A percentile compares a stretch with the other conserved stretches of the same genome.
Conservation (phyloP, 1,140 invertebrate species). For the Temnothorax curvispinosus region DNA sequence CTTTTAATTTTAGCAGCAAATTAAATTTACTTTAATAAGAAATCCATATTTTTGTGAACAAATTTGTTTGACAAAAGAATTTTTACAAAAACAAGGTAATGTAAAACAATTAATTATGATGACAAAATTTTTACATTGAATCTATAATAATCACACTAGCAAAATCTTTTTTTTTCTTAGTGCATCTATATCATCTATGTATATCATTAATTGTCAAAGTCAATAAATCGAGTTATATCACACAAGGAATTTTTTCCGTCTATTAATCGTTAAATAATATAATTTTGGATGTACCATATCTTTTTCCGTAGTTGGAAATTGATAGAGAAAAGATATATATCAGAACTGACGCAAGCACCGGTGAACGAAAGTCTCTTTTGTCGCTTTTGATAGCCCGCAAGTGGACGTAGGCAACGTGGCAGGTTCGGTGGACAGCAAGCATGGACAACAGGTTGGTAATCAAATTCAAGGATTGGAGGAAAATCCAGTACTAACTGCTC, state of each 20-base stretch:
- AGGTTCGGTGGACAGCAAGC: slow-evolving; percentile 67
- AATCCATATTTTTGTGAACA: not conserved
- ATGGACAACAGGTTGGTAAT: slow-evolving; percentile 64
- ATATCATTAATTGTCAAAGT: no score
- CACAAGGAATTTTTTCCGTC: not conserved
- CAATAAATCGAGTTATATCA: slow-evolving; percentile 5
- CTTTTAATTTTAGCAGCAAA: no score
- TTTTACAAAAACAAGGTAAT: not conserved
- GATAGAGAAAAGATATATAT: not conserved
- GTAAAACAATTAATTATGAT: not conserved
- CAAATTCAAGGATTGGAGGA: slow-evolving; percentile 70
- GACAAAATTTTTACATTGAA: not conserved
- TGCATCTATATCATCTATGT: not conserved
- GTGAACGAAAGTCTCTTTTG: not conserved
- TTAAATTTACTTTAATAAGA: no score
- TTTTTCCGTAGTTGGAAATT: not conserved
- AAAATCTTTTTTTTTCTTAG: not conserved
- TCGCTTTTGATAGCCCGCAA: slow-evolving; percentile 72
- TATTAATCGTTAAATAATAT: not conserved
- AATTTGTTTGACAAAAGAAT: not conserved
- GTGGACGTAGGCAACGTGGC: slow-evolving; percentile 67
- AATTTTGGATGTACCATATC: not conserved
- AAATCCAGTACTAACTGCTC: slow-evolving; percentile 55
- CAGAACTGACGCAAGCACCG: not conserved
- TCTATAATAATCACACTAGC: not conserved